Evolutionary conservation across 2,888 invertebrate genomes (phyloP), one percentile per base, ranked within the genome.

Genomic region (Pristionchus arcanus): DNA sequence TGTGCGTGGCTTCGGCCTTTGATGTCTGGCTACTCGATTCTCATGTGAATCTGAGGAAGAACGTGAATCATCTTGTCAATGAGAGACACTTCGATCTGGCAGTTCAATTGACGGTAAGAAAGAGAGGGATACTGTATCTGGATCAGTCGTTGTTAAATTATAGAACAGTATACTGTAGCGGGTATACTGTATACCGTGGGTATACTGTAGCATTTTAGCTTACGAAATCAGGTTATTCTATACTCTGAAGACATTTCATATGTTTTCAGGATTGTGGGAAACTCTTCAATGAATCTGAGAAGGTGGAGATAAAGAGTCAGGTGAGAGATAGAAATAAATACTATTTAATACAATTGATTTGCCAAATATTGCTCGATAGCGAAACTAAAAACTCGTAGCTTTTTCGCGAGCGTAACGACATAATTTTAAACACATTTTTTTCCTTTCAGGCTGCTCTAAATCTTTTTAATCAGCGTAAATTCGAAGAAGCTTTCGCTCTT

Each of bases 41-140:
- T 0, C 97, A 97, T 13, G 97, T 98, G 42, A 91, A 91, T 92
- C 96, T 98, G 91, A 96, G 97, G 3, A 97, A 97, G 90, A 99
- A 99, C 96, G 97, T 98, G 59, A 96, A 97, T 94, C 97, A 97
- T 92, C 96, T 99, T 86, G 96, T 98, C 21, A 97, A 97, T 92
- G 97, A 97, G 93, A 98, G 98, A 95, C 97, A 98, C 95, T 99
- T 98, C 96, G 97, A 98, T 95, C 96, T 99, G 90, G 99, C 99
- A 3, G 91, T 94, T 37, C 92, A 94, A 74, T 89, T 95, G 68
- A 94, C 95, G 28, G 95, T 94, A 77, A 74, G 91, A 87, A 71
- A 19, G 34, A 19, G 34, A 5, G 9, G 9, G 68, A 31, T 28
- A 68, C 5, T 7, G 9, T 68, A 42, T 0, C 1, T 42, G 25